Evolutionary conservation across 2,888 invertebrate genomes (phyloP), one percentile per base, ranked within the genome.

Genomic region (Metalampra italica): DNA sequence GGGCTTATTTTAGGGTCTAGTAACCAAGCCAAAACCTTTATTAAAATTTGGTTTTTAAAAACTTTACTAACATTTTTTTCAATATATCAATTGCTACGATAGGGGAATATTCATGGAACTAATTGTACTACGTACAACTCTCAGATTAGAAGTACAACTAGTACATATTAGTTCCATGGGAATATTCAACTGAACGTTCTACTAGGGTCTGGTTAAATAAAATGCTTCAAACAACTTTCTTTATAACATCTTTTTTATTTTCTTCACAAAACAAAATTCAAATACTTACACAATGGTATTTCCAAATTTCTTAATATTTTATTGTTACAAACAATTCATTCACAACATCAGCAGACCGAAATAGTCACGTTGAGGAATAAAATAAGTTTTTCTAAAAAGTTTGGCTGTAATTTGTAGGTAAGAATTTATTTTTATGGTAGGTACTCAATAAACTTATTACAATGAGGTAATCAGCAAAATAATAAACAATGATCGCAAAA

Each of bases 241-340:
- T 71, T 39, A 36, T 2, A 22, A 22, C 22, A 22, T 22, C n/a
- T 22, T 22, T 22, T 77, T 71, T 66, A 70, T 68, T 79, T 79
- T 78, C 71, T 79, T 66, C 74, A 75, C 66, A 62, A 75, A 79
- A 76, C 63, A 66, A 71, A 78, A 72, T 58, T 55, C 53, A 64
- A 65, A 58, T 68, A n/a, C n/a, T n/a, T n/a, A 69, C 65, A 72
- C 60, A 63, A 56, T 62, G 53, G 59, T 64, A 62, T 63, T 57
- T 54, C 32, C 46, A 49, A 51, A 50, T 42, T 50, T 42, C 39
- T 50, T 50, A 48, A 53, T 50, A 43, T 29, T 48, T 48, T 38
- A 14, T 50, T 54, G 45, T 49, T 49, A 54, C 52, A 52, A 48
- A 53, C 50, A 29, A 14, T 49, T 22, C n/a, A 14, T 46, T 46